Conservation (phyloP, 2,888 invertebrate genomes). For the Ophion obscuratus region DNA sequence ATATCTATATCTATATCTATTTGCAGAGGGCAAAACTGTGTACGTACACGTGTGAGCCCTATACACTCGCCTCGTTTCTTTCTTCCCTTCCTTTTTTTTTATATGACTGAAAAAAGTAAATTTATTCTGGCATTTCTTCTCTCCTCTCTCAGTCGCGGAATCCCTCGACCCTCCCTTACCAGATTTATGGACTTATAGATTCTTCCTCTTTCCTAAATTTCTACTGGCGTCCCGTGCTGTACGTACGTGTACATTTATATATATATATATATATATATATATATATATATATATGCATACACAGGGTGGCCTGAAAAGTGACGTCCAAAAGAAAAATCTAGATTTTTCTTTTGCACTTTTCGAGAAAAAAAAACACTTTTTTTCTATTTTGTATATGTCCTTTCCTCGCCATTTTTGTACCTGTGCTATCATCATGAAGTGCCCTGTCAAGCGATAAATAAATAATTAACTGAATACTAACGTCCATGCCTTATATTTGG, state of each 20-base stretch:
- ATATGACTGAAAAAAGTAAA: constrained; percentile 74
- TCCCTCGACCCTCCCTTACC: constrained; percentile 66
- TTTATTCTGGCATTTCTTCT: constrained; percentile 73
- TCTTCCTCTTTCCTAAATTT: constrained; percentile 74
- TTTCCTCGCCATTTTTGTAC: no score
- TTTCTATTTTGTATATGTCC: no score
- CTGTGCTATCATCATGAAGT: no score
- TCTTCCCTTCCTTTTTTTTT: constrained; percentile 69
- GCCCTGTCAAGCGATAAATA: no score
- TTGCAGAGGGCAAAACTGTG: constrained; percentile 19
- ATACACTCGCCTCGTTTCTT: constrained; percentile 67
- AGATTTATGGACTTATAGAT: constrained; percentile 83
- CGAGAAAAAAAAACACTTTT: no score
- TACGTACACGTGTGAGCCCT: constrained; percentile 53
- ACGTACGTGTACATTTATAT: constrained; percentile 1
- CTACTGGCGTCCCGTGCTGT: constrained; percentile 54
- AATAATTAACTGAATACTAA: no score
- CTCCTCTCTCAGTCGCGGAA: constrained; percentile 66
- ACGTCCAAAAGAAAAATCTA: no score
- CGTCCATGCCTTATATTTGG: no score
- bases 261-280: constrained; percentile 23
- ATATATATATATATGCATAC: constrained; percentile 30
- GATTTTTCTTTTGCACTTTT: no score
- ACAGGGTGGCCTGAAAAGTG: no score
- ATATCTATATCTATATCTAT: constrained; percentile 44